Conservation (phyloP, 1,140 invertebrate genomes). For the Rhyacophila brunnea region DNA sequence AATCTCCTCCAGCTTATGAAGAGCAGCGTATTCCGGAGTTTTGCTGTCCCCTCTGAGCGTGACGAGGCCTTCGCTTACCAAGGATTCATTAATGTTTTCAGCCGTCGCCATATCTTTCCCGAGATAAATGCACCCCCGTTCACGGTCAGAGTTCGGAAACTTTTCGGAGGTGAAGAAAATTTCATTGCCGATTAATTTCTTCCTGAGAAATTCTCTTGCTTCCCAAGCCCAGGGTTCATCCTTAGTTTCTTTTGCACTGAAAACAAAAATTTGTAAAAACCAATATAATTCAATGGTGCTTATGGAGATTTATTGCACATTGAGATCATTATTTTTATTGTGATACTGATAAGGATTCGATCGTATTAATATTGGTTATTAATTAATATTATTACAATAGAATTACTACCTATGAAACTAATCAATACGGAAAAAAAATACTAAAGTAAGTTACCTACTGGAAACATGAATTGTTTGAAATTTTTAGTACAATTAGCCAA, state of each 20-base stretch:
- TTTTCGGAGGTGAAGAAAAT: conserved; percentile 78
- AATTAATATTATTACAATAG: no score
- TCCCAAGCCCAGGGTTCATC: conserved; percentile 97
- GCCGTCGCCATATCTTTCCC: conserved; percentile 74
- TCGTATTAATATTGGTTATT: no score
- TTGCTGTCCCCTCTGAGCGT: conserved; percentile 75
- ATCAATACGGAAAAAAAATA: no score
- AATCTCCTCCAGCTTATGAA: conserved; percentile 81
- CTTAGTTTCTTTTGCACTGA: conserved; percentile 65
- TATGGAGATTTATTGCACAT: no score
- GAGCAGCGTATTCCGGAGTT: conserved; percentile 61
- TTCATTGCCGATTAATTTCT: conserved; percentile 88
- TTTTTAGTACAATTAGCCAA: no score
- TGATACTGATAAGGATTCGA: no score
- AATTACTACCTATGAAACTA: no score
- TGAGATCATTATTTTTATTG: no score
- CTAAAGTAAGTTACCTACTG: no score
- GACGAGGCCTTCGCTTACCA: conserved; percentile 86
- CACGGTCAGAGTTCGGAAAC: conserved; percentile 68
- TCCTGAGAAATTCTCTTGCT: conserved; percentile 89
- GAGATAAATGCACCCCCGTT: conserved; percentile 86
- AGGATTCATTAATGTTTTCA: conserved; percentile 84
- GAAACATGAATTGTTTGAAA: no score
- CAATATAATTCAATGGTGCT: no score
- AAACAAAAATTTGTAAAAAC: no score